Base-by-base conservation (phyloP, 2,888 invertebrate species). In the Rhimphoctona megacephalus region DNA sequence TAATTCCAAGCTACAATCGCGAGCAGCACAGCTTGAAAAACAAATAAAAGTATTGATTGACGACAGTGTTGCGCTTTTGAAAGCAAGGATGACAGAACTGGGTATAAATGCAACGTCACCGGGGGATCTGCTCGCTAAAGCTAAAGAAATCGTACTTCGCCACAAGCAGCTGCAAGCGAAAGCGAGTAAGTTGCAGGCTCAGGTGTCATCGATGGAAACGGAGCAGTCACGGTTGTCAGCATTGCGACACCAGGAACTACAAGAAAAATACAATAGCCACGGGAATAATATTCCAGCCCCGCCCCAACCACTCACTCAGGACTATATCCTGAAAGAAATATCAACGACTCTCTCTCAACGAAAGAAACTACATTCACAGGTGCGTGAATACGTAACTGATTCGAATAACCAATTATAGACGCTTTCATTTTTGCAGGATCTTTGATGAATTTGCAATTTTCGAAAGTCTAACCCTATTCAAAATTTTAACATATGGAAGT, bases 91-190 rank as follows among this genome's bases (percentile, higher is more conserved):
- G 97, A 97, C 97, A 90, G 99, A 99, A 95, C 95, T 99, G 90
- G 98, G 98, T 87, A 98, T 99, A 87, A 97, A 97, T 94, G 98
- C 98, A 25, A 97, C 96, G 81, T 97, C 97, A 86, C 98, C 98
- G 0, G 97, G 97, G 81, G 98, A 98, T 94, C 95, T 98, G 83
- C 95, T 98, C 83, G 97, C 97, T 7, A 97, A 98, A 94, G 98
- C 98, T 78, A 98, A 98, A 93, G 98, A 98, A 95, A 99, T 99
- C 91, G 98, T 99, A 46, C 96, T 98, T 81, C 95, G 98, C 43
- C 99, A 99, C 94, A 98, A 98, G 94, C 98, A 99, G 93, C 95
- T 99, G 83, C 98, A 99, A 94, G 97, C 97, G 86, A 97, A 98
- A 94, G 98, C 98, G 1, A 97, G 97, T 92, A 97, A 97, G 93